Conservation (phyloP, 53 echinoderm and acorn worm genomes). For the Henricia sp. region DNA sequence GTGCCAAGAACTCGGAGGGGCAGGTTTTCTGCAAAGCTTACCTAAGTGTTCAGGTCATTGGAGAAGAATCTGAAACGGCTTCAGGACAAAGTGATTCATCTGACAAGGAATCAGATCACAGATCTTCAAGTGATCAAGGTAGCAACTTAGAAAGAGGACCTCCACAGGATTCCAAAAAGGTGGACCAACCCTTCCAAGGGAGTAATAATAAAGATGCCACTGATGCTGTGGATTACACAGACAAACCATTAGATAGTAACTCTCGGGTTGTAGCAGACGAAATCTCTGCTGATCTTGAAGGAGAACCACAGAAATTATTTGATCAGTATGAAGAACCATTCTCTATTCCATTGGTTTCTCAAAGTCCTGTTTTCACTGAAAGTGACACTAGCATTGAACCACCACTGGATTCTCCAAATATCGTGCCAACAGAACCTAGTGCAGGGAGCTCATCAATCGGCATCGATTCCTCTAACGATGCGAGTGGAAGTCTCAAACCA, state of each 20-base stretch:
- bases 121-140: slow-evolving; percentile 31
- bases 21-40: slow-evolving; percentile 63
- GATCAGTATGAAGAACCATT: slow-evolving; percentile 41
- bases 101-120: slow-evolving; percentile 50
- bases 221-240: slow-evolving; percentile 41
- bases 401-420: slow-evolving; percentile 12
- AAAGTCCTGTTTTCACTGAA: slow-evolving; percentile 13
- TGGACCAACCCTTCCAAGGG: neutral
- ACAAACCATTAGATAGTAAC: slow-evolving; percentile 34
- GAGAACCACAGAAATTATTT: slow-evolving; percentile 24
- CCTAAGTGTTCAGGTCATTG: slow-evolving; percentile 69
- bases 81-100: slow-evolving; percentile 37
- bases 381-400: neutral
- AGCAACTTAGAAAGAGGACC: neutral
- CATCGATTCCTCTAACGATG: neutral
- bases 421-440: neutral
- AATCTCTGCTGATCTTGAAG: slow-evolving; percentile 8
- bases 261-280: slow-evolving; percentile 27
- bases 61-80: slow-evolving; percentile 37
- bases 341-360: neutral
- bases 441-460: neutral
- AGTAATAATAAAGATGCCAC: neutral
- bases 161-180: neutral
- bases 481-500: slow-evolving; percentile 12
- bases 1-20: slow-evolving; percentile 74